Conservation (phyloP, 92 coral and sea anemone genomes). For the Micromussa lordhowensis region DNA sequence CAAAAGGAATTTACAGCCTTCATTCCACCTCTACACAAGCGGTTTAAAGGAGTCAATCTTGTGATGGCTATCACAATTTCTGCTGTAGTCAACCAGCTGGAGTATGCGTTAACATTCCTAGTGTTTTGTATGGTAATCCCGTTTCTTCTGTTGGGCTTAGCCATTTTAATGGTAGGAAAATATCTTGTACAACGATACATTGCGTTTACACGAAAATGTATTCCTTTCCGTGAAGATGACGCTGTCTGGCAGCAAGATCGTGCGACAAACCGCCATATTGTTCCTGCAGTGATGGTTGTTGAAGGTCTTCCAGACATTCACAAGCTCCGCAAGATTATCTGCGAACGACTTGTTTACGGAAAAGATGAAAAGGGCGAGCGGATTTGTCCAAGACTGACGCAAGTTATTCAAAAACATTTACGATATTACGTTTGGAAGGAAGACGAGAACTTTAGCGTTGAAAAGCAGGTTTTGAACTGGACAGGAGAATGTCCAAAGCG, state of each 20-base stretch:
- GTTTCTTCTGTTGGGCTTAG: constrained; percentile 55
- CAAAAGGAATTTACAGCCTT: constrained; percentile 1
- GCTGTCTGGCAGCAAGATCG: constrained; percentile 99
- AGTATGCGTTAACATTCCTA: constrained; percentile 59
- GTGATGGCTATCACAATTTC: constrained; percentile 33
- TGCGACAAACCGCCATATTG: constrained; percentile 88
- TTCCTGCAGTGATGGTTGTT: constrained; percentile 85
- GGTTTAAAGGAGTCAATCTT: constrained; percentile 15
- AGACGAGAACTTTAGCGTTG: constrained; percentile 75
- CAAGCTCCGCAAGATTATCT: constrained; percentile 75
- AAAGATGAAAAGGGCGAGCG: constrained; percentile 78
- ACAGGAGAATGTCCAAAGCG: constrained; percentile 72
- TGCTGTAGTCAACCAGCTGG: constrained; percentile 38
- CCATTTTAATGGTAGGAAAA: constrained; percentile 63
- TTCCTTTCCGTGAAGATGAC: constrained; percentile 86
- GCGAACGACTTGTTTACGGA: constrained; percentile 85
- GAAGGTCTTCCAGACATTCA: constrained; percentile 85
- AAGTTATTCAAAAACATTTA: constrained; percentile 72
- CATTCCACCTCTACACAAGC: constrained; percentile 24
- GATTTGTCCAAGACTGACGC: constrained; percentile 85
- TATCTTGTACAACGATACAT: constrained; percentile 58
- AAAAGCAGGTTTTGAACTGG: constrained; percentile 85
- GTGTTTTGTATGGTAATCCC: constrained; percentile 70
- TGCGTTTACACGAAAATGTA: constrained; percentile 64
- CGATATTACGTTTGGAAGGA: constrained; percentile 93